Conservation (phyloP, 2,113 vertebrate species). For the Sapajus apella region DNA sequence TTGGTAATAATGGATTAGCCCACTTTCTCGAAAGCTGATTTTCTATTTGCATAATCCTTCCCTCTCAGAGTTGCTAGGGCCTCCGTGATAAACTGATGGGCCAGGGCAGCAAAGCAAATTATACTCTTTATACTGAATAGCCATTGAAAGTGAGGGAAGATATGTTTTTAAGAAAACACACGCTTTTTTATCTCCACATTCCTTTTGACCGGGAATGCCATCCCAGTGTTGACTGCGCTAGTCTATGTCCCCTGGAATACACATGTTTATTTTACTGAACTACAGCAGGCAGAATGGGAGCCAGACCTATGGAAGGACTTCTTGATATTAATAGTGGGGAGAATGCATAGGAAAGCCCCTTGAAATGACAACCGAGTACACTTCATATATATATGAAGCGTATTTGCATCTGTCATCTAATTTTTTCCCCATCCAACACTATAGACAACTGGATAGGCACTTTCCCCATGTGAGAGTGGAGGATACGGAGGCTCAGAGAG, state of each 20-base stretch:
- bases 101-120: conserved; percentile 58
- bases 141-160: not conserved
- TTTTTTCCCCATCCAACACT: not conserved
- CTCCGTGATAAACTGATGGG: conserved; percentile 50
- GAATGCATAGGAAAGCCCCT: not conserved
- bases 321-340: not conserved
- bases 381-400: not conserved
- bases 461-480: not conserved
- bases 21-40: conserved; percentile 83
- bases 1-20: conserved; percentile 89
- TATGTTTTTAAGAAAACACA: conserved; percentile 56
- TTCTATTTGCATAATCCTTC: conserved; percentile 86
- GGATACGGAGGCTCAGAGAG: not conserved
- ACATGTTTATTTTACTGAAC: not conserved
- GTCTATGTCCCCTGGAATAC: not conserved
- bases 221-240: not conserved
- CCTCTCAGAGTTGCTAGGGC: conserved; percentile 58
- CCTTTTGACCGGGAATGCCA: not conserved
- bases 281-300: not conserved
- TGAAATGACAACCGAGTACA: rapidly evolving
- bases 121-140: conserved; percentile 32
- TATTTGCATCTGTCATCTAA: not conserved
- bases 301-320: conserved; percentile 33
- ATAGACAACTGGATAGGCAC: not conserved
- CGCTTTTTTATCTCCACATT: conserved; percentile 62